Evolutionary conservation across 2,888 invertebrate genomes (phyloP).

Genomic region (Laothoe populi): DNA sequence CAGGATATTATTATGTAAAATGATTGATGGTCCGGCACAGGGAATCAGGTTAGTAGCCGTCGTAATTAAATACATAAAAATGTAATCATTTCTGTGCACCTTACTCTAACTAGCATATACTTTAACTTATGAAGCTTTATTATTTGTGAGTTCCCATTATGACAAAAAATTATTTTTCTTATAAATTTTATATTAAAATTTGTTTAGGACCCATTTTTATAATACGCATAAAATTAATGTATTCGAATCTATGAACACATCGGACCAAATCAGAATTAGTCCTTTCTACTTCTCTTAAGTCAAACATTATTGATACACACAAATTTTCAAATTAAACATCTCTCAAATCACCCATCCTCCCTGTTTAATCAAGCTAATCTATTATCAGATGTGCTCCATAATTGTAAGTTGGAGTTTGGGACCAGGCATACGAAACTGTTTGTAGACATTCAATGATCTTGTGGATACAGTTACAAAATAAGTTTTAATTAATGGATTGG

Average conservation of each 20-base stretch:
- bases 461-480: slow-evolving; percentile 71
- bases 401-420: slow-evolving; percentile 63
- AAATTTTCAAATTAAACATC: slow-evolving; percentile 18
- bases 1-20: no score
- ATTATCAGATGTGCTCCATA: slow-evolving; percentile 64
- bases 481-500: slow-evolving; percentile 85
- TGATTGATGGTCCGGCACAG: no score
- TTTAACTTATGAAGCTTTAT: no score
- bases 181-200: no score
- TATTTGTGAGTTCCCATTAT: no score
- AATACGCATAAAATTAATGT: not conserved
- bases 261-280: not conserved
- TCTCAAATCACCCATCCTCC: slow-evolving; percentile 31
- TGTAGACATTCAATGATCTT: slow-evolving; percentile 64
- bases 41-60: no score
- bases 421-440: slow-evolving; percentile 61
- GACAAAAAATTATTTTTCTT: no score
- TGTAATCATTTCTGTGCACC: no score
- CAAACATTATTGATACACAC: slow-evolving; percentile 3
- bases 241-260: not conserved
- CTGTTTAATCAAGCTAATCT: slow-evolving; percentile 60
- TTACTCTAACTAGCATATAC: no score
- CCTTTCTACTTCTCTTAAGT: not conserved
- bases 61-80: no score
- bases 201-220: no score